A percentile compares a stretch with the other conserved stretches of the same genome.
phyloP scores from a whole-genome alignment of 2,888 invertebrate species.

The Prosapia bicincta region DNA sequence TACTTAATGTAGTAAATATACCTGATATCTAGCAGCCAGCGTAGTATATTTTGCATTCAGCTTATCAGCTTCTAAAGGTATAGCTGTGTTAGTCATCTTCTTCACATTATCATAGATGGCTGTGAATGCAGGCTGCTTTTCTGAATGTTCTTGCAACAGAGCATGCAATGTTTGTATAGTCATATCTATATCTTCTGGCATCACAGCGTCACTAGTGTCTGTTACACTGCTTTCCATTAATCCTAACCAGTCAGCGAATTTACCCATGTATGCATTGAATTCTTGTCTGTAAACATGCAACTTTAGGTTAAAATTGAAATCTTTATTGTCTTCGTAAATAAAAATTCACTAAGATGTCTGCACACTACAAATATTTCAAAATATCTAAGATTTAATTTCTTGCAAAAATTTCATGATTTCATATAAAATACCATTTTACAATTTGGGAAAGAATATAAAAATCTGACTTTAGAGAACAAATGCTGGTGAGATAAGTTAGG shows the following conservation, averaged over 20 bases:
- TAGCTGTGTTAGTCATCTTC: constrained; percentile 60
- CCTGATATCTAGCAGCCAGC: constrained; percentile 71
- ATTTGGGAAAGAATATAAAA: no score
- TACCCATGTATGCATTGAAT: constrained; percentile 72
- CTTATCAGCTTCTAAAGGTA: constrained; percentile 69
- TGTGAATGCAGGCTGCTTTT: constrained; percentile 73
- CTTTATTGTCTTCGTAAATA: no score
- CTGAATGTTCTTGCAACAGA: constrained; percentile 78
- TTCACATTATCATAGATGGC: constrained; percentile 81
- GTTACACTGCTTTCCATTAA: constrained; percentile 54
- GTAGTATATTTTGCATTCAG: constrained; percentile 72
- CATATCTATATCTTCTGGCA: constrained; percentile 75
- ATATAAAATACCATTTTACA: no score
- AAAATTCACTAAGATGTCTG: no score
- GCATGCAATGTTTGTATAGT: constrained; percentile 75
- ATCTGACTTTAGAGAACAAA: no score
- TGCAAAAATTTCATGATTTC: no score
- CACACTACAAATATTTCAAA: no score
- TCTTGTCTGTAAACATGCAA: constrained; percentile 61
- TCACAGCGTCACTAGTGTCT: constrained; percentile 45
- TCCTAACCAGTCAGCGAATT: constrained; percentile 73
- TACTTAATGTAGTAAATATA: no score
- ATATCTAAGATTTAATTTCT: no score
- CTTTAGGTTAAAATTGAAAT: no score
- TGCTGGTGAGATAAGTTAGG: no score